These are phyloP conservation scores for Desmophyllum pertusum DNA, from an alignment of 92 coral and sea anemone genomes.

Conservation along the genomic window DNA sequence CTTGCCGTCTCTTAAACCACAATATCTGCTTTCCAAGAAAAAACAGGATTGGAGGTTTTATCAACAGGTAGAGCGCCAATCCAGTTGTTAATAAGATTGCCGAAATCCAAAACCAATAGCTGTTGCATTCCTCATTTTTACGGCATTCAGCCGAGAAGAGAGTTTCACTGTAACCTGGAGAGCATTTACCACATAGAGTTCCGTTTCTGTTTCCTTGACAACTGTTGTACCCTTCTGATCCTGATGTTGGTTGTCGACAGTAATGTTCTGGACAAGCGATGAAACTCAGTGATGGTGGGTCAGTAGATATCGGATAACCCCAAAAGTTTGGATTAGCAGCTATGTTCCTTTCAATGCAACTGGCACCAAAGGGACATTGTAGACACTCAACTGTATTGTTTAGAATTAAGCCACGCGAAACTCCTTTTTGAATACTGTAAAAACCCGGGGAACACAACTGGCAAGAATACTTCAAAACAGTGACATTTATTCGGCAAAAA, in stretches of 20 bases:
- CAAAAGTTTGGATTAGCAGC: slow-evolving; percentile 57
- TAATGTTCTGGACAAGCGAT: slow-evolving; percentile 58
- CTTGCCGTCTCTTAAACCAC: neutral
- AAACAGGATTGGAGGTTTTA: slow-evolving; percentile 2
- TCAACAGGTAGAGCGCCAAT: slow-evolving; percentile 26
- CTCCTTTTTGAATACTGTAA: slow-evolving; percentile 61
- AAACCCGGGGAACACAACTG: slow-evolving; percentile 39
- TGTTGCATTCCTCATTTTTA: slow-evolving; percentile 31
- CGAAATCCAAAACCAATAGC: slow-evolving; percentile 56
- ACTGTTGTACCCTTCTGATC: slow-evolving; percentile 35
- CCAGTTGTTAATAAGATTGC: slow-evolving; percentile 19
- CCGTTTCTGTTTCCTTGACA: slow-evolving; percentile 66
- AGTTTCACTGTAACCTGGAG: slow-evolving; percentile 53
- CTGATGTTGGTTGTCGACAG: slow-evolving; percentile 30
- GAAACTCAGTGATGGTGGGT: slow-evolving; percentile 53
- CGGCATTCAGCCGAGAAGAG: slow-evolving; percentile 59
- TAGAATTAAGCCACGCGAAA: slow-evolving; percentile 26
- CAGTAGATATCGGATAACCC: slow-evolving; percentile 27
- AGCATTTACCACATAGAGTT: slow-evolving; percentile 62
- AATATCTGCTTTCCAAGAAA: neutral
- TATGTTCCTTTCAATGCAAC: slow-evolving; percentile 35
- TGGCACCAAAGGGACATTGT: slow-evolving; percentile 69
- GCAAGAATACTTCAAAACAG: slow-evolving; percentile 47
- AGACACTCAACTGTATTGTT: slow-evolving; percentile 28
- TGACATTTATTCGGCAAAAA: slow-evolving; percentile 18